Conservation (phyloP, 1,140 invertebrate genomes). For the Pinna nobilis region DNA sequence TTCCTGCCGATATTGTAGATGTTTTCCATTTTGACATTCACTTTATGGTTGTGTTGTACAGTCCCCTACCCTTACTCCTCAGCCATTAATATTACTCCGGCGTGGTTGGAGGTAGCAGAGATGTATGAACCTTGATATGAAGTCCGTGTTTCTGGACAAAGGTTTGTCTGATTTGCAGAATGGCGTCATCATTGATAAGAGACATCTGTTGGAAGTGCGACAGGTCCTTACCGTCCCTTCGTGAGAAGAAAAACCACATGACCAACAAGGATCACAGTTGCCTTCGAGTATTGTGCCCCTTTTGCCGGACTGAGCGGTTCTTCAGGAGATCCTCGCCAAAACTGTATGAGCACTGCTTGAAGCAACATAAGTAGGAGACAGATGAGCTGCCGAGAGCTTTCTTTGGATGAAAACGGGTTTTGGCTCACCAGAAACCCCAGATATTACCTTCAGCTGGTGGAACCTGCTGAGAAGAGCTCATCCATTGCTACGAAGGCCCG, state of each 20-base stretch:
- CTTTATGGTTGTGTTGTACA: neutral
- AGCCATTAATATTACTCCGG: neutral
- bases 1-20: neutral
- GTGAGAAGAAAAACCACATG: constrained; percentile 10
- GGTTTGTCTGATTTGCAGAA: neutral
- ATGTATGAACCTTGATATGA: neutral
- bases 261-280: neutral
- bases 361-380: neutral
- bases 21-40: neutral
- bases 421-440: neutral
- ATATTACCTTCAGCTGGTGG: neutral
- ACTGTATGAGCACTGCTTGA: constrained; percentile 2
- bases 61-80: neutral
- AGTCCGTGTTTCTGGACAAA: neutral
- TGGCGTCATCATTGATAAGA: constrained; percentile 11
- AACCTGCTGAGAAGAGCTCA: neutral
- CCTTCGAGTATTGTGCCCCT: constrained; percentile 6
- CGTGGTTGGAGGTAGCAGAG: constrained; percentile 4
- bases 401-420: constrained; percentile 21
- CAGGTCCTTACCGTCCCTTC: neutral
- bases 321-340: neutral
- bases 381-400: neutral
- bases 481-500: neutral
- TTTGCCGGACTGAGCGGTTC: neutral
- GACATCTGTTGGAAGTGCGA: neutral